Evolutionary conservation across 2,888 invertebrate species (phyloP).

Genomic region (Xylota sylvarum): DNA sequence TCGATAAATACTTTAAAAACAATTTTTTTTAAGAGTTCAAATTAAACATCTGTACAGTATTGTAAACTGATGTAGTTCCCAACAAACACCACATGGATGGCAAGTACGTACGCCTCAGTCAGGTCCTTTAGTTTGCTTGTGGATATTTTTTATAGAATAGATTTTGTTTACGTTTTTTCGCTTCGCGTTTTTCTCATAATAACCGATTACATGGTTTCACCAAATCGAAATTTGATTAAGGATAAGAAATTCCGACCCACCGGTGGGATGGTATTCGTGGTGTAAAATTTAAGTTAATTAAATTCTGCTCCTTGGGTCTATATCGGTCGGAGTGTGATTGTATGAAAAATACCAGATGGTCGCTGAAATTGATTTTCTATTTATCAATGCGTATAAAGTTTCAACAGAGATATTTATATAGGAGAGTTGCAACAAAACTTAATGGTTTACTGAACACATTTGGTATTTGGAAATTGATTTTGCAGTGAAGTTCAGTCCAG

Average conservation of each 20-base stretch:
- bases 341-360: constrained; percentile 48
- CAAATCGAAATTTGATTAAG: constrained; percentile 43
- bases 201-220: constrained; percentile 42
- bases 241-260: constrained; percentile 17
- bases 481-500: constrained; percentile 12
- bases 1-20: too few species aligned
- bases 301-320: constrained; percentile 8
- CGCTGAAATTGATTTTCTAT: constrained; percentile 42
- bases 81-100: too few species aligned
- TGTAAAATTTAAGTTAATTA: constrained; percentile 49
- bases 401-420: background rate
- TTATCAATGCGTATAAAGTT: constrained; percentile 30
- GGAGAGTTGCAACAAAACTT: constrained; percentile 3
- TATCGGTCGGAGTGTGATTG: constrained; percentile 7
- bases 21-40: too few species aligned
- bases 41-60: too few species aligned
- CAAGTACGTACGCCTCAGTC: too few species aligned
- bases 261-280: background rate
- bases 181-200: constrained; percentile 14
- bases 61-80: too few species aligned
- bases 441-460: constrained; percentile 15
- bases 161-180: constrained; percentile 22
- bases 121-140: background rate
- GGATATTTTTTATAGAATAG: constrained; percentile 22
- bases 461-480: constrained; percentile 32